These are phyloP conservation scores for Sciurus vulgaris DNA, from an alignment of 2,797 vertebrate species.

Conservation along the genomic window DNA sequence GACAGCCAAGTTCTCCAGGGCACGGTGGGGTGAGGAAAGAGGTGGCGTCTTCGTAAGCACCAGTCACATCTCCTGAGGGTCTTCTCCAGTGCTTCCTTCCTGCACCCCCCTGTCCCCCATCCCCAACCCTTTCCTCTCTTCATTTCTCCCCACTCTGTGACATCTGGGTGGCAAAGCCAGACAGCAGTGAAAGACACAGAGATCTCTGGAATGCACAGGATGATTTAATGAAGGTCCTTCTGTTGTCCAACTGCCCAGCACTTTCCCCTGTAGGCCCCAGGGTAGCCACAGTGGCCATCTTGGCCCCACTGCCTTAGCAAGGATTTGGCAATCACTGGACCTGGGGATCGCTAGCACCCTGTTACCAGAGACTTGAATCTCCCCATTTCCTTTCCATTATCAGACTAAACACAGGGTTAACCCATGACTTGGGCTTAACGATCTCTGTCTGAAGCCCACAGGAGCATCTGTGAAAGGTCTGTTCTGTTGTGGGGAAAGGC, in stretches of 20 bases:
- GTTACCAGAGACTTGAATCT: neutral
- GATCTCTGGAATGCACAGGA: neutral
- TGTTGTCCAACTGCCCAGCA: neutral
- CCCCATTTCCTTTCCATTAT: neutral
- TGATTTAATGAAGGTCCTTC: neutral
- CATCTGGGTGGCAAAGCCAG: neutral
- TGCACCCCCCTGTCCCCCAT: no score
- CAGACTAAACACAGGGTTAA: conserved; percentile 2
- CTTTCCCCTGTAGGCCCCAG: neutral
- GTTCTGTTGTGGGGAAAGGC: neutral
- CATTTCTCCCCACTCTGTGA: neutral
- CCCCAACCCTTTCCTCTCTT: rapidly evolving
- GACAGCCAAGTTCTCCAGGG: neutral
- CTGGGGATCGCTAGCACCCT: neutral
- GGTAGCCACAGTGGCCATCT: neutral
- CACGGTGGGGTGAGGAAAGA: neutral
- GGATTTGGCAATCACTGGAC: neutral
- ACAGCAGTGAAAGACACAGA: neutral
- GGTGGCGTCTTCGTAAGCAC: neutral
- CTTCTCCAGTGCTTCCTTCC: neutral
- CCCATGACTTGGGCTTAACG: neutral
- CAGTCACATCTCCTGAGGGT: no score
- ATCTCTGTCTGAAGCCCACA: neutral
- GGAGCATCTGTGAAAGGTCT: neutral
- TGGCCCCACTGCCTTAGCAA: neutral